phyloP scores from a whole-genome alignment of 2,113 vertebrate species.

The Acanthochromis polyacanthus region DNA sequence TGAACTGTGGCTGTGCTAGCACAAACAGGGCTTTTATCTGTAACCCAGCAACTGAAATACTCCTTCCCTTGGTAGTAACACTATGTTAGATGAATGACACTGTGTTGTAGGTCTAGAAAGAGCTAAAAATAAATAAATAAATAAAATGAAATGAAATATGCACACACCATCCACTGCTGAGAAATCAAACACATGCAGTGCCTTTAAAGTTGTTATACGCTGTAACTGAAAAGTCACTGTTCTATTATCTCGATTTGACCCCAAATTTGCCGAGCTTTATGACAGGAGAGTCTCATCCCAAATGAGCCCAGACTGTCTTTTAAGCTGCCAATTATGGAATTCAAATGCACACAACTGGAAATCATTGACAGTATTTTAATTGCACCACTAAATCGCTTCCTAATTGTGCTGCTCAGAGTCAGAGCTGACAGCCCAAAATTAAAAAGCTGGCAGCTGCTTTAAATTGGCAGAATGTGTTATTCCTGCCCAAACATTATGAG shows the following conservation, averaged over 20 bases:
- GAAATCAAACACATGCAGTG: background rate
- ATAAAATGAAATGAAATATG: no score
- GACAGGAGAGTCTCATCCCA: conserved; percentile 25
- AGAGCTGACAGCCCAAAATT: conserved; percentile 38
- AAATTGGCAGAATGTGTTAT: conserved; percentile 26
- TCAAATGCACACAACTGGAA: conserved; percentile 49
- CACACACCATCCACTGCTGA: background rate
- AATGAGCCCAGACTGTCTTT: conserved; percentile 30
- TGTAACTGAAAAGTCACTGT: background rate
- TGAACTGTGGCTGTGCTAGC: no score
- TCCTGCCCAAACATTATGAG: conserved; percentile 22
- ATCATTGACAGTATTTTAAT: conserved; percentile 65
- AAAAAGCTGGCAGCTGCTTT: conserved; percentile 41
- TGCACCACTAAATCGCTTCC: conserved; percentile 54
- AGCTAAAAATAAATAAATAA: no score
- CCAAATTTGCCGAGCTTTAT: conserved; percentile 8
- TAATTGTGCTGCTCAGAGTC: conserved; percentile 35
- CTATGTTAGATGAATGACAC: no score
- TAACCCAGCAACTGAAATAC: background rate
- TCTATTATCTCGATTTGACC: conserved; percentile 18
- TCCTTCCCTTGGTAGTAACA: background rate
- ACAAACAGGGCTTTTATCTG: background rate
- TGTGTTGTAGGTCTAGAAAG: no score
- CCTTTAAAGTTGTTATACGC: background rate
- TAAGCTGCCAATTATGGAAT: conserved; percentile 38